Conservation (phyloP, 2,888 invertebrate species). For the Podabrus alpinus region DNA sequence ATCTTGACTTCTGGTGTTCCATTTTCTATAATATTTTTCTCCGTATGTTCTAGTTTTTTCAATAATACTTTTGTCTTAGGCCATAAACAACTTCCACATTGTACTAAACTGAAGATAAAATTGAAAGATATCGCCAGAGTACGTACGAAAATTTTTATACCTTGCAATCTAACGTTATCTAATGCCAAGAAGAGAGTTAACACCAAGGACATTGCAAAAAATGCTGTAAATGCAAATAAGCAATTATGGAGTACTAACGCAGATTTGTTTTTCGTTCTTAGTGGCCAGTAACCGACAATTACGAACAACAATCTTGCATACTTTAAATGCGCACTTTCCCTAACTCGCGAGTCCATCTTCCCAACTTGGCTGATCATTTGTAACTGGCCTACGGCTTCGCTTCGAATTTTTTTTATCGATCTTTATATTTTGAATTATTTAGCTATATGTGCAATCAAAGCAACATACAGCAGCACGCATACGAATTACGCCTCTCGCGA, state of each 20-base stretch:
- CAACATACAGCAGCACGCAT: too few species aligned
- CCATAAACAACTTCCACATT: background rate
- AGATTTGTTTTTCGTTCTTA: background rate
- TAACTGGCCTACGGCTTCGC: too few species aligned
- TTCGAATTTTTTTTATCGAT: too few species aligned
- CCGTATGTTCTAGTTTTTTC: background rate
- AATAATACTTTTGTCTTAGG: background rate
- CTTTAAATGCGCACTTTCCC: background rate
- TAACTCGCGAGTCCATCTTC: too few species aligned
- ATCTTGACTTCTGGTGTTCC: background rate
- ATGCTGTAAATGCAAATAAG: background rate
- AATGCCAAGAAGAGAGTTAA: background rate
- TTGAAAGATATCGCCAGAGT: background rate
- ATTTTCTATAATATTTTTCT: background rate
- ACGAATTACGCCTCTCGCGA: too few species aligned
- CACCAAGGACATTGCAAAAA: background rate
- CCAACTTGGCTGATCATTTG: too few species aligned
- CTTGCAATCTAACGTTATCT: background rate
- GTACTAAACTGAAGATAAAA: background rate
- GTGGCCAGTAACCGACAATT: constrained; percentile 5
- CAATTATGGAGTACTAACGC: background rate
- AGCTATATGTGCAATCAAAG: too few species aligned
- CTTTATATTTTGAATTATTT: too few species aligned
- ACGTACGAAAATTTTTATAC: background rate
- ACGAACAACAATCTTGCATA: background rate